phyloP scores from a whole-genome alignment of 2,888 invertebrate genomes.

The Endotricha flammealis region DNA sequence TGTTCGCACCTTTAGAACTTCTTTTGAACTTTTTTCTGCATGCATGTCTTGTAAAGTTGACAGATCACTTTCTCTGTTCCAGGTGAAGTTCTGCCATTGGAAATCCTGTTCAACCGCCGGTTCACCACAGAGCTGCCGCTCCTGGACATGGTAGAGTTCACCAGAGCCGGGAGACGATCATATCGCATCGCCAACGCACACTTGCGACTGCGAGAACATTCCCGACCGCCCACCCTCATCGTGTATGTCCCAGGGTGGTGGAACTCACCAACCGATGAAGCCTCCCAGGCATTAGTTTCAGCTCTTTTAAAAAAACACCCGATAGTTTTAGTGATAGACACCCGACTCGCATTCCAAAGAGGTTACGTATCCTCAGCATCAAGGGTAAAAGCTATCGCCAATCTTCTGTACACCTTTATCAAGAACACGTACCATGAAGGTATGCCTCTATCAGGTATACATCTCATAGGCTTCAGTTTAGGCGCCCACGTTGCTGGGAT shows the following conservation, averaged over 20 bases:
- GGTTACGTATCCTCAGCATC: slow-evolving; percentile 56
- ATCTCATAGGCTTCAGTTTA: slow-evolving; percentile 80
- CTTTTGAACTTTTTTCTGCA: no score
- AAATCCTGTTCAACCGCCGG: slow-evolving; percentile 40
- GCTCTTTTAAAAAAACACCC: slow-evolving; percentile 44
- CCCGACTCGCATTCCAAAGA: slow-evolving; percentile 49
- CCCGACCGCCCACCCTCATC: slow-evolving; percentile 25
- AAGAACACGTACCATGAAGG: slow-evolving; percentile 39
- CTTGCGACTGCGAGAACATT: slow-evolving; percentile 21
- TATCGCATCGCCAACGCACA: slow-evolving; percentile 37
- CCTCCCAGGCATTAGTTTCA: slow-evolving; percentile 43
- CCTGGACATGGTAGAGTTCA: slow-evolving; percentile 44
- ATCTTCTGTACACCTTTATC: slow-evolving; percentile 42
- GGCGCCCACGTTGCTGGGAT: slow-evolving; percentile 81
- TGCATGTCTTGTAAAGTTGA: no score
- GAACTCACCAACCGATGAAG: slow-evolving; percentile 58
- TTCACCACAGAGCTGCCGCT: slow-evolving; percentile 31
- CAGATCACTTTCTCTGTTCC: slow-evolving; percentile 25
- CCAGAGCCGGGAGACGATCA: slow-evolving; percentile 21
- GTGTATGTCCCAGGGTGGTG: slow-evolving; percentile 66
- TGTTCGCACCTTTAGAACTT: no score
- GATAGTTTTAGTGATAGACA: slow-evolving; percentile 49
- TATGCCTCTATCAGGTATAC: slow-evolving; percentile 62
- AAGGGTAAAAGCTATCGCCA: slow-evolving; percentile 44
- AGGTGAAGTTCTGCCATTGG: slow-evolving; percentile 58